Percentiles rank a stretch among this genome's conserved stretches.
Conservation (phyloP, 1,140 invertebrate species). For the Lasioglossum baleicum region DNA sequence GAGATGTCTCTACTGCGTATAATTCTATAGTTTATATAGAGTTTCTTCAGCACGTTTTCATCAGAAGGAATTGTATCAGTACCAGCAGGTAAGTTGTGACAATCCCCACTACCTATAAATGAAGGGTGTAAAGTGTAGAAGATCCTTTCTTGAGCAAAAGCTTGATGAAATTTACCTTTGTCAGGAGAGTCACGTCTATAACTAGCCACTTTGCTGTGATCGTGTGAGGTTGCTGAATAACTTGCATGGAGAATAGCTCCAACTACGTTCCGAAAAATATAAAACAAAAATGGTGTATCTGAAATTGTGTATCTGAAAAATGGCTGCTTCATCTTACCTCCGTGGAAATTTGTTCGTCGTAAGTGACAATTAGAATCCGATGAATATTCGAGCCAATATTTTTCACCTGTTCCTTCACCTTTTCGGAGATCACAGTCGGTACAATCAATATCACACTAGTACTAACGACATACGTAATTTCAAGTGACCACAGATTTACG, state of each 20-base stretch:
- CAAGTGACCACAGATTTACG: conserved; percentile 56
- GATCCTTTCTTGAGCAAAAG: not conserved
- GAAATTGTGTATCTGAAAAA: too few species aligned
- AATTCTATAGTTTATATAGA: not conserved
- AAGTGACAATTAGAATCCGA: conserved; percentile 62
- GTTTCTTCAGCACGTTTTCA: not conserved
- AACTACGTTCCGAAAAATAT: conserved; percentile 50
- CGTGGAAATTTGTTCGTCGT: conserved; percentile 64
- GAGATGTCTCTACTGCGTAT: not conserved
- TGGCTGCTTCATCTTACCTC: conserved; percentile 57
- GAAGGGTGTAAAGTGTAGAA: not conserved
- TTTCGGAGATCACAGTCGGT: conserved; percentile 62
- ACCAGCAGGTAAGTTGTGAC: conserved; percentile 63
- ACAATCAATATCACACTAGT: conserved; percentile 60
- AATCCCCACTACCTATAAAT: conserved; percentile 52
- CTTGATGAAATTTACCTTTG: conserved; percentile 42
- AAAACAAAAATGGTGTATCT: too few species aligned
- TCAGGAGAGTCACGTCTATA: conserved; percentile 58
- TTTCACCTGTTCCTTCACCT: conserved; percentile 57
- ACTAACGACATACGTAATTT: conserved; percentile 54
- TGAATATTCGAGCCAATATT: conserved; percentile 63
- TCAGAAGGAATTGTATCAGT: conserved; percentile 56
- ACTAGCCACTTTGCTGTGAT: conserved; percentile 58
- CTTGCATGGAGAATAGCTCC: conserved; percentile 66
- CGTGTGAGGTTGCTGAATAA: conserved; percentile 56